phyloP scores from a whole-genome alignment of 2,888 invertebrate species.

The Sinotaia quadrata region DNA sequence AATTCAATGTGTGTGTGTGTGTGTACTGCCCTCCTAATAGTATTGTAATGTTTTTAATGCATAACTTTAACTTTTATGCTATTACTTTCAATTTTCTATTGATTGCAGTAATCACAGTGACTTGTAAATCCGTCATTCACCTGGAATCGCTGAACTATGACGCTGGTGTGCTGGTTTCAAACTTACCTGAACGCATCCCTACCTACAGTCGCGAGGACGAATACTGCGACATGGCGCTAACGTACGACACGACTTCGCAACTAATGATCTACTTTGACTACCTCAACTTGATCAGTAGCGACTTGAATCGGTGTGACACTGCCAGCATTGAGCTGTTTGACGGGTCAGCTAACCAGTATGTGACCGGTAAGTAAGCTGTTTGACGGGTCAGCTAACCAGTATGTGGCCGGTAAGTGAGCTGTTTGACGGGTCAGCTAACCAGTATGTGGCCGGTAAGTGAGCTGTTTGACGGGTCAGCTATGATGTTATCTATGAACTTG shows the following conservation, averaged over 20 bases:
- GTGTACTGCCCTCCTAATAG: too few relatives aligned
- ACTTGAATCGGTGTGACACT: slow-evolving; percentile 11
- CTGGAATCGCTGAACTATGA: neutral
- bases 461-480: slow-evolving; percentile 17
- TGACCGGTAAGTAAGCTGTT: slow-evolving; percentile 21
- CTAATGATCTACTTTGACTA: slow-evolving; percentile 25
- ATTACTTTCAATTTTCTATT: too few relatives aligned
- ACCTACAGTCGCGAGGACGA: slow-evolving; percentile 22
- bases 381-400: slow-evolving; percentile 4
- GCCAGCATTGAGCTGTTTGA: slow-evolving; percentile 20
- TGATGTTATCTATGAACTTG: too few relatives aligned
- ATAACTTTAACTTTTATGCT: too few relatives aligned
- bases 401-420: slow-evolving; percentile 14
- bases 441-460: slow-evolving; percentile 7
- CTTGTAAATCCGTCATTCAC: slow-evolving; percentile 1
- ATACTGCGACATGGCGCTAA: slow-evolving; percentile 13
- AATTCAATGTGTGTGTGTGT: too few relatives aligned
- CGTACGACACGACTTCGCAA: slow-evolving; percentile 3
- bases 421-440: slow-evolving; percentile 13
- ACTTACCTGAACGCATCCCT: slow-evolving; percentile 14
- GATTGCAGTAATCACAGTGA: neutral
- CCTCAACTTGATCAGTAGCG: slow-evolving; percentile 17
- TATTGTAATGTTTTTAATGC: too few relatives aligned
- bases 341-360: neutral
- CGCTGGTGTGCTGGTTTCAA: slow-evolving; percentile 11